Evolutionary conservation across 2,888 invertebrate species (phyloP).

Genomic region (Cylindroiulus punctatus): DNA sequence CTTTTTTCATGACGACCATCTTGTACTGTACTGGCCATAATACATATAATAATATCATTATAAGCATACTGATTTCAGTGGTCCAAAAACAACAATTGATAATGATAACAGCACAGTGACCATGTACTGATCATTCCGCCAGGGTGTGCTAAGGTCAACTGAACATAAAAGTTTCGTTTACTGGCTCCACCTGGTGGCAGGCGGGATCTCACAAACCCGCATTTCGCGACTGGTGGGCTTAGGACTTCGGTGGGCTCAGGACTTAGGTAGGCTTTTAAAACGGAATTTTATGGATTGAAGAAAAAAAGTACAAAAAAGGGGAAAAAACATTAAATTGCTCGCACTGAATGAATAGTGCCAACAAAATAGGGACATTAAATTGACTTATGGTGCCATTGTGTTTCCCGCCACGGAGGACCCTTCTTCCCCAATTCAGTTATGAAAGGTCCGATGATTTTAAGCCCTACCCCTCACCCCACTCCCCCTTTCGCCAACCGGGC

Average conservation of each 20-base stretch:
- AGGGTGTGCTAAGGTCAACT: too few relatives aligned
- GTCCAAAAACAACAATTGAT: too few relatives aligned
- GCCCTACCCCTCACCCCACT: slow-evolving; percentile 17
- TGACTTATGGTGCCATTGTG: slow-evolving; percentile 38
- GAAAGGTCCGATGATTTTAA: slow-evolving; percentile 42
- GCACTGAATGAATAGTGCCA: slow-evolving; percentile 14
- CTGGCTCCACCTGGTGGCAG: neutral
- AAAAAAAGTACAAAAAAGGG: neutral
- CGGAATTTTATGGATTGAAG: neutral
- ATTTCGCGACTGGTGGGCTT: neutral
- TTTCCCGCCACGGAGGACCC: slow-evolving; percentile 12
- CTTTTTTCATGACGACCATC: too few relatives aligned
- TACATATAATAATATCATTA: too few relatives aligned
- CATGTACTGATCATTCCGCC: too few relatives aligned
- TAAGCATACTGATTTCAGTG: too few relatives aligned
- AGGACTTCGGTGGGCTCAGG: neutral
- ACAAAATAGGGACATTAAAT: slow-evolving; percentile 28
- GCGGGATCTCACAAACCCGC: neutral
- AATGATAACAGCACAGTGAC: too few relatives aligned
- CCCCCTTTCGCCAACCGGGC: slow-evolving; percentile 21
- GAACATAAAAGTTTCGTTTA: too few relatives aligned
- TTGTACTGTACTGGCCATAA: too few relatives aligned
- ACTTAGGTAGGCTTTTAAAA: neutral
- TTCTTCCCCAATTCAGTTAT: slow-evolving; percentile 27
- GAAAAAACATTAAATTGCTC: slow-evolving; percentile 33